These are phyloP conservation scores for Trichacis sp. DNA, from an alignment of 2,888 invertebrate species.

Conservation along the genomic window DNA sequence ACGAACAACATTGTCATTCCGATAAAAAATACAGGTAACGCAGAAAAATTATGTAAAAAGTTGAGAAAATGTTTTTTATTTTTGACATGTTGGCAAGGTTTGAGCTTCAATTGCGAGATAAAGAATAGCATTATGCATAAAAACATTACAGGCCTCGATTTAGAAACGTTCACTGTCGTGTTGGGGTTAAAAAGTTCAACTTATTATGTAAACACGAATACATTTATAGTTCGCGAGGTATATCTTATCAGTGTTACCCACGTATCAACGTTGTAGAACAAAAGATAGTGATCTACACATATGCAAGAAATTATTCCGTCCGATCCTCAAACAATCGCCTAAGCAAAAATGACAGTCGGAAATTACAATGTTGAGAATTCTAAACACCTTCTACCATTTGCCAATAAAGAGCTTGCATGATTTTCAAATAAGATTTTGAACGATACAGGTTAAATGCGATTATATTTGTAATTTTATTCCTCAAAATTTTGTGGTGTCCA, in stretches of 20 bases:
- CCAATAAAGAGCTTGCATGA: no score
- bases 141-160: not conserved
- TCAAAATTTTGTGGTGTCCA: no score
- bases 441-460: not conserved
- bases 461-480: no score
- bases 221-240: conserved; percentile 1
- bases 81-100: no score
- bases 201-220: conserved; percentile 3
- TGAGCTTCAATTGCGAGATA: not conserved
- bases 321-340: not conserved
- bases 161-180: not conserved
- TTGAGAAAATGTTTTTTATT: not conserved
- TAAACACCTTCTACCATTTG: no score
- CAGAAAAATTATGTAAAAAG: no score
- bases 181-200: conserved; percentile 4
- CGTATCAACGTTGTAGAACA: not conserved
- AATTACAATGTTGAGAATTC: not conserved
- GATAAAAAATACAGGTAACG: no score
- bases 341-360: not conserved
- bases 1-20: no score
- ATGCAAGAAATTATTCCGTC: not conserved
- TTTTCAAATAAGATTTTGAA: not conserved
- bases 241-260: not conserved
- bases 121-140: not conserved
- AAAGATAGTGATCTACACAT: not conserved